Base-by-base conservation (phyloP, 1,140 invertebrate species). In the Rhagoletis pomonella region DNA sequence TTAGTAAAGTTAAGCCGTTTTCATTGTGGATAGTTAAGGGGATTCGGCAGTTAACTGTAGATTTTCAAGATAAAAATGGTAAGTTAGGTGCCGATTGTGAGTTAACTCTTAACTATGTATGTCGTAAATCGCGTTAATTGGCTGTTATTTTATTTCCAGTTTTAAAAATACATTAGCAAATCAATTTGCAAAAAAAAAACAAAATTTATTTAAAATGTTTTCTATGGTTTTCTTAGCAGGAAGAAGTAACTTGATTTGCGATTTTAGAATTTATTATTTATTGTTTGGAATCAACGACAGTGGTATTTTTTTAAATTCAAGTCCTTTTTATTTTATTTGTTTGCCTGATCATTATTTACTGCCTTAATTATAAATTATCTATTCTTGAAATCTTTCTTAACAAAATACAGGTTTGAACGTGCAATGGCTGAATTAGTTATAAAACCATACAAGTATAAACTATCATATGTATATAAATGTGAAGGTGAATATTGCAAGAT, bases 341-440 rank as follows among this genome's bases (percentile, higher is more conserved):
- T 17, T 55, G 29, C 42, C 29, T 29, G 29, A 29, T 44, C 42
- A 1, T 10, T 5, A n/a, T 29, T 55, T 47, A 81, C 73, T 81
- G 73, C 73, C 73, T 81, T 55, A 55, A 55, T 55, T 10, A 62
- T 19, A 50, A 81, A 58, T 12, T 5, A 12, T 47, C 3, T 44
- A 73, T 39, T 73, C 39, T 42, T 44, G 14, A 73, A 73, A 47
- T 44, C 3, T 47, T 73, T 55, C 10, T 55, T 44, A 73, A 81
- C 73, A 55, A 55, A 10, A 81, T 81, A 81, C 73, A 81, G 73
- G 73, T 81, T 47, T 81, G 19, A 81, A 55, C 19, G 73, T 81
- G 73, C 73, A 81, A 81, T 81, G 73, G 73, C 47, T 55, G 47
- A 50, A 81, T 6, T 81, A 81, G 73, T 81, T 55, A 81, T 50